These are phyloP conservation scores for Colossoma macropomum DNA, from an alignment of 2,113 vertebrate genomes.

Conservation along the genomic window DNA sequence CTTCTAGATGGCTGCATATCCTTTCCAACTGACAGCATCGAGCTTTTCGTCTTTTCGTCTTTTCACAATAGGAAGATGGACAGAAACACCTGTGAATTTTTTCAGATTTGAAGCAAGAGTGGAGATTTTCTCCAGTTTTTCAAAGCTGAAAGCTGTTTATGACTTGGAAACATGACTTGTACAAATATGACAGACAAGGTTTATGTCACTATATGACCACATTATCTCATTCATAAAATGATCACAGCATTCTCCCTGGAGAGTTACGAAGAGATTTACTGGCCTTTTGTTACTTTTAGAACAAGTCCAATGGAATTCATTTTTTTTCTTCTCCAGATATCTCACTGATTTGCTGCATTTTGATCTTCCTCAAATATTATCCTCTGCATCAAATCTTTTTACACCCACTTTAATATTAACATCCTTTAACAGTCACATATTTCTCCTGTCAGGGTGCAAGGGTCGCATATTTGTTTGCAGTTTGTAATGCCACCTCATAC, in stretches of 20 bases:
- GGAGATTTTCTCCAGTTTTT: no score
- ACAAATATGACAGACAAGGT: background rate
- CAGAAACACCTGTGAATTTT: no score
- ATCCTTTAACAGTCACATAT: background rate
- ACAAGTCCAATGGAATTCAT: background rate
- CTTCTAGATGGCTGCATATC: no score
- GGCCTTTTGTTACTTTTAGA: background rate
- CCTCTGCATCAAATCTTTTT: background rate
- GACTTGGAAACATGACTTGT: slow-evolving; percentile 7
- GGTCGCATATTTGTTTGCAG: background rate
- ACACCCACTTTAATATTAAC: background rate
- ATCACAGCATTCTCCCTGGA: background rate
- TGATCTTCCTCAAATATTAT: background rate
- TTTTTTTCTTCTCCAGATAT: background rate
- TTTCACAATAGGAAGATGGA: no score
- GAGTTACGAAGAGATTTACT: slow-evolving; percentile 12
- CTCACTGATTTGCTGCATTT: background rate
- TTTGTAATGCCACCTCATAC: background rate
- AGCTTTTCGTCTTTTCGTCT: no score
- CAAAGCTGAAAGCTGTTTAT: background rate
- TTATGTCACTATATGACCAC: slow-evolving; percentile 12
- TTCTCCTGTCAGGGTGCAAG: background rate
- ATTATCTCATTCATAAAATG: slow-evolving; percentile 7
- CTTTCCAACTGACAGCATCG: no score
- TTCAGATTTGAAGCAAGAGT: no score